Percentiles rank a stretch among this genome's conserved stretches.
Conservation (phyloP, 2,113 vertebrate species). For the Mirounga angustirostris region DNA sequence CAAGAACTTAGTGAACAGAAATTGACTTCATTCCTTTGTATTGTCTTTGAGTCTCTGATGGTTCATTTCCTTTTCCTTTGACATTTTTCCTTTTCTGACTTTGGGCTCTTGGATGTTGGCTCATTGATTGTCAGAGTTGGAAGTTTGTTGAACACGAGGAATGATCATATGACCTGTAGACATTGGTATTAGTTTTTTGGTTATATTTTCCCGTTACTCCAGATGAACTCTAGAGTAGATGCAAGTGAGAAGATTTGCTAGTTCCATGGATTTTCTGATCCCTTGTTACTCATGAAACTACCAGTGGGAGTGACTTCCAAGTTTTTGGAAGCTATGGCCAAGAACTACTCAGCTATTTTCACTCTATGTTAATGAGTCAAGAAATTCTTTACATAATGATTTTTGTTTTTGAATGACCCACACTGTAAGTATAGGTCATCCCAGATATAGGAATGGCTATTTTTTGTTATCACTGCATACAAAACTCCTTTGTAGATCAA, state of each 20-base stretch:
- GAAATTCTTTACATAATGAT: constrained; percentile 25
- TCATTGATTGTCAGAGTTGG: neutral
- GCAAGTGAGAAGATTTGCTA: neutral
- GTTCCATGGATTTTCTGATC: neutral
- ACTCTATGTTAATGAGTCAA: neutral
- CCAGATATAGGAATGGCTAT: neutral
- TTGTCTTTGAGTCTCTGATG: constrained; percentile 56
- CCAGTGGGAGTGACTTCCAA: neutral
- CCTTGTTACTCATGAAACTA: neutral
- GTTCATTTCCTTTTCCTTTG: neutral
- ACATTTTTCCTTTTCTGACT: constrained; percentile 48
- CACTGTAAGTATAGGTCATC: neutral
- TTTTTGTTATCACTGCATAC: neutral
- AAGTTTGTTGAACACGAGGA: neutral
- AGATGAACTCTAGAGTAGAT: neutral
- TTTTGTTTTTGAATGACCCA: neutral
- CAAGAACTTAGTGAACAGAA: neutral
- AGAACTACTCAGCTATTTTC: neutral
- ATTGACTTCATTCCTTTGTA: constrained; percentile 26
- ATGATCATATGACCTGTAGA: neutral
- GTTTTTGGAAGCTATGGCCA: neutral
- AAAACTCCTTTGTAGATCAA: neutral
- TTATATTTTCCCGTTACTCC: neutral
- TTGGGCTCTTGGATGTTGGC: neutral
- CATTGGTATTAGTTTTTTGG: neutral